Conservation (phyloP, 2,113 vertebrate species). For the Lampris megalopsis region DNA sequence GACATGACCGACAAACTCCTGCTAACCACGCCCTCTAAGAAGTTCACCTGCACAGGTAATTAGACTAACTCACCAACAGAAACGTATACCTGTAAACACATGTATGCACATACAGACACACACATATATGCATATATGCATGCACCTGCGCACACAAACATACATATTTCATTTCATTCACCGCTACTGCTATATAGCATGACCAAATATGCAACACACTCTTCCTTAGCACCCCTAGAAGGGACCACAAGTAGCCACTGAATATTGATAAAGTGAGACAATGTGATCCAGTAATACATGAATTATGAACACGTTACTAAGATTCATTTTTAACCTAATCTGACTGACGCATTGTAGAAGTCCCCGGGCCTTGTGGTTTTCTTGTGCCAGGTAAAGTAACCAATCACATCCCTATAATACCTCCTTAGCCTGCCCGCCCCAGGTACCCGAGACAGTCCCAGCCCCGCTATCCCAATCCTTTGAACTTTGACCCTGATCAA, state of each 20-base stretch:
- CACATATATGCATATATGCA: not conserved
- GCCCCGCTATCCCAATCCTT: slow-evolving; percentile 43
- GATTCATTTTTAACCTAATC: slow-evolving; percentile 80
- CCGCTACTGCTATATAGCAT: not conserved
- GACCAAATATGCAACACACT: slow-evolving; percentile 16
- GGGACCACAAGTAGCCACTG: slow-evolving; percentile 50
- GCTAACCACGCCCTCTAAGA: slow-evolving; percentile 97
- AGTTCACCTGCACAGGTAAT: slow-evolving; percentile 96
- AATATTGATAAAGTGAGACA: too few relatives aligned
- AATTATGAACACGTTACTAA: slow-evolving; percentile 63
- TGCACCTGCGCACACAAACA: not conserved
- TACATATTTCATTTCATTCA: not conserved
- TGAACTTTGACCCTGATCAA: slow-evolving; percentile 34
- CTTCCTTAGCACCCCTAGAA: slow-evolving; percentile 47
- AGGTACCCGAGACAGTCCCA: slow-evolving; percentile 45
- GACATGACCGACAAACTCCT: slow-evolving; percentile 98
- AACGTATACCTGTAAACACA: not conserved
- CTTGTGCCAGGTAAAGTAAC: slow-evolving; percentile 91
- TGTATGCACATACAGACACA: not conserved
- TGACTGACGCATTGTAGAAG: slow-evolving; percentile 85
- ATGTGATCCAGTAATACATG: slow-evolving; percentile 17
- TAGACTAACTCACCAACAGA: not conserved
- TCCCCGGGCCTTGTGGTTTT: slow-evolving; percentile 94
- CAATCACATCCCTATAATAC: slow-evolving; percentile 64
- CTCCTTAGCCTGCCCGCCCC: slow-evolving; percentile 64